Base-by-base conservation (phyloP, 2,888 invertebrate species). In the Argyresthia goedartella region DNA sequence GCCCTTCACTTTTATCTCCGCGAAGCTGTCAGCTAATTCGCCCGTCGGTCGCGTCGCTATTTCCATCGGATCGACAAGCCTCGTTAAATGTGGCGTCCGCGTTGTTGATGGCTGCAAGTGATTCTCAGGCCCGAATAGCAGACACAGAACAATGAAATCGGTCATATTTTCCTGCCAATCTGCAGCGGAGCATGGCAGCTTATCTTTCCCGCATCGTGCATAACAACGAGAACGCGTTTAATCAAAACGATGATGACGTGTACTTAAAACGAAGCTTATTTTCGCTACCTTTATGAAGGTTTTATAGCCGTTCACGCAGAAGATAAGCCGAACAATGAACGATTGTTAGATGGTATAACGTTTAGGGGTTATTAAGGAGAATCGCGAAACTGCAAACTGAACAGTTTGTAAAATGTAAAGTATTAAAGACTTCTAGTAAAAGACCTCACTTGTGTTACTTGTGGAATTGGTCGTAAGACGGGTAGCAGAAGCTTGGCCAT, bases 51-150 rank as follows among this genome's bases (percentile, higher is more conserved):
- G 25, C 34, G 77, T 69, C 74, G 71, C 73, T 76, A 80, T 81
- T 80, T 76, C 78, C 81, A 79, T 76, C 71, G 71, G 75, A 74
- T 84, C 82, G 85, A 85, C 85, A 84, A 84, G 84, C 71, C 80
- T 85, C 85, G 84, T 85, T 86, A 80, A 81, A 71, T 81, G 78
- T 74, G 78, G 78, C 76, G 77, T 81, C 80, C 79, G 74, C 69
- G 76, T 69, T 73, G 81, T 78, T 81, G 84, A 84, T 84, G 81
- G 80, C 78, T 73, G 71, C 77, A 75, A 81, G 85, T 84, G 85
- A 85, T 85, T 85, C 84, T 80, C 77, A 77, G 76, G 73, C 73
- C 69, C 73, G 70, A 77, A 75, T 72, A 75, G 73, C 76, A 64
- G 66, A 64, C 68, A 64, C 69, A 76, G 77, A 85, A 86, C 85